These are phyloP conservation scores for Merodon equestris DNA, from an alignment of 2,888 invertebrate species.

Conservation along the genomic window DNA sequence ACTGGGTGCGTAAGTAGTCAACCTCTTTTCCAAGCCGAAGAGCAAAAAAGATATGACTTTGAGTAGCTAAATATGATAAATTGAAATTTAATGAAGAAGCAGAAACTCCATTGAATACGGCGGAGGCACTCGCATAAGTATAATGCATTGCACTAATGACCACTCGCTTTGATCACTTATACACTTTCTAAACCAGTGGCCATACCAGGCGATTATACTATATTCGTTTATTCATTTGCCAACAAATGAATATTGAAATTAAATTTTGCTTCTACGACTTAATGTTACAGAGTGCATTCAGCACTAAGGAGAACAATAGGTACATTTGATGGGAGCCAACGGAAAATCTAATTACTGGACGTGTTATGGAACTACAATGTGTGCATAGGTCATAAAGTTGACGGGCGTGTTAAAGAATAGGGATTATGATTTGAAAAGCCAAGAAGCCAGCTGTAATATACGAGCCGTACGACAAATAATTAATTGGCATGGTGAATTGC, in stretches of 20 bases:
- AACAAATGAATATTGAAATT: constrained; percentile 50
- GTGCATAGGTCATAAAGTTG: constrained; percentile 38
- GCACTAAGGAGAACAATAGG: constrained; percentile 49
- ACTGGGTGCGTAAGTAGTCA: too few relatives aligned
- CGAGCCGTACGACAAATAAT: constrained; percentile 39
- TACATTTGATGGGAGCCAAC: constrained; percentile 53
- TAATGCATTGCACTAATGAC: constrained; percentile 44
- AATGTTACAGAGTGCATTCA: constrained; percentile 31
- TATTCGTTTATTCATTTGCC: constrained; percentile 31
- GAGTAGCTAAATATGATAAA: constrained; percentile 42
- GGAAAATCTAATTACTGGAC: constrained; percentile 54
- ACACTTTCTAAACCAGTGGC: constrained; percentile 33
- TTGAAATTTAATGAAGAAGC: constrained; percentile 42
- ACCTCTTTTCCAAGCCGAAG: too few relatives aligned
- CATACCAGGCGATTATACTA: constrained; percentile 7
- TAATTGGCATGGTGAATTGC: constrained; percentile 43
- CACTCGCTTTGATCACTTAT: constrained; percentile 43
- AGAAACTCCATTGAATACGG: constrained; percentile 30
- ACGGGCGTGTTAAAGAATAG: constrained; percentile 32
- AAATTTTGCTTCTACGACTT: constrained; percentile 51
- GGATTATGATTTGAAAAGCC: constrained; percentile 17
- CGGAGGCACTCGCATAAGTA: not conserved
- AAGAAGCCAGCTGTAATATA: constrained; percentile 29
- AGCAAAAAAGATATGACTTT: too few relatives aligned
- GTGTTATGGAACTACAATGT: constrained; percentile 36